Conservation (phyloP, 2,113 vertebrate genomes). For the Pardalotus punctatus region DNA sequence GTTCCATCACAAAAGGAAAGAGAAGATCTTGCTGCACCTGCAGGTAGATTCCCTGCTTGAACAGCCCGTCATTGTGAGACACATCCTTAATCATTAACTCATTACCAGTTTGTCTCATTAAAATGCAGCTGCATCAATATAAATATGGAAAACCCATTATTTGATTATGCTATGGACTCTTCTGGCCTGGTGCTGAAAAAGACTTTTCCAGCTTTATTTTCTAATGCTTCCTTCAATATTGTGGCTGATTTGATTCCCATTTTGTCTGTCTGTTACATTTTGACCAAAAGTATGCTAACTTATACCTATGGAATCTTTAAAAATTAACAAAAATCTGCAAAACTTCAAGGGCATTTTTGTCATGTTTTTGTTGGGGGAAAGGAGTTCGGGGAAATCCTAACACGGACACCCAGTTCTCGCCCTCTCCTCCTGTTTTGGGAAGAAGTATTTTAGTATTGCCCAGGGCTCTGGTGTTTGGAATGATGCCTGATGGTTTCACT, state of each 20-base stretch:
- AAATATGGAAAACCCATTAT: not conserved
- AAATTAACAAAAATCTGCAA: not conserved
- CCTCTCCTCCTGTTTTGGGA: not conserved
- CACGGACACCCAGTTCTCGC: not conserved
- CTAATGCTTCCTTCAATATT: not conserved
- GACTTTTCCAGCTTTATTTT: not conserved
- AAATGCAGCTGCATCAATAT: not conserved
- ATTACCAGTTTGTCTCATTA: not conserved
- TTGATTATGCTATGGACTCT: not conserved
- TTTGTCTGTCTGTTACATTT: not conserved
- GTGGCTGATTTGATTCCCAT: not conserved
- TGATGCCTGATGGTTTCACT: not conserved
- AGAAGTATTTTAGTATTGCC: not conserved
- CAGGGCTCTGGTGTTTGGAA: not conserved
- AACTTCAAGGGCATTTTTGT: not conserved
- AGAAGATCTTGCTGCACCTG: not conserved
- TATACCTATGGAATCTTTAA: not conserved
- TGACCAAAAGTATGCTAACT: not conserved
- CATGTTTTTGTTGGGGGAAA: fast-evolving
- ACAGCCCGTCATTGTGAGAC: not conserved
- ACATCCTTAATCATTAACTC: fast-evolving
- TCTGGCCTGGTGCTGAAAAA: not conserved
- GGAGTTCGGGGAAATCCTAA: not conserved
- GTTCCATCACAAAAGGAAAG: not conserved
- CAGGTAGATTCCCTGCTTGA: not conserved